Evolutionary conservation across 2,113 vertebrate genomes (phyloP).

Genomic region (human (Homo sapiens)): GRCh38 chr12:10826001-10826500

Average conservation of each 20-base stretch:
- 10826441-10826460: background rate
- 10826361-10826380: background rate
- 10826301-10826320: background rate
- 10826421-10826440: background rate
- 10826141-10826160: background rate
- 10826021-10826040: background rate
- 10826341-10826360: background rate
- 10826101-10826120: conserved; percentile 47
- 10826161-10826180: conserved; percentile 43
- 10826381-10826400: background rate
- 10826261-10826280: background rate
- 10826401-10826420: background rate
- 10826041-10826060: background rate
- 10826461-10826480: background rate
- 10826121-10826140: conserved; percentile 49
- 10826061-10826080: conserved; percentile 29
- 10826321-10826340: background rate
- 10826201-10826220: conserved; percentile 12
- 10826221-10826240: background rate
- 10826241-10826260: background rate
- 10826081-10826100: background rate
- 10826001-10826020: background rate
- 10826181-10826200: conserved; percentile 43
- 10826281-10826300: background rate
- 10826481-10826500: background rate